Evolutionary conservation across 2,888 invertebrate genomes (phyloP).

Genomic region (Idaea aversata): DNA sequence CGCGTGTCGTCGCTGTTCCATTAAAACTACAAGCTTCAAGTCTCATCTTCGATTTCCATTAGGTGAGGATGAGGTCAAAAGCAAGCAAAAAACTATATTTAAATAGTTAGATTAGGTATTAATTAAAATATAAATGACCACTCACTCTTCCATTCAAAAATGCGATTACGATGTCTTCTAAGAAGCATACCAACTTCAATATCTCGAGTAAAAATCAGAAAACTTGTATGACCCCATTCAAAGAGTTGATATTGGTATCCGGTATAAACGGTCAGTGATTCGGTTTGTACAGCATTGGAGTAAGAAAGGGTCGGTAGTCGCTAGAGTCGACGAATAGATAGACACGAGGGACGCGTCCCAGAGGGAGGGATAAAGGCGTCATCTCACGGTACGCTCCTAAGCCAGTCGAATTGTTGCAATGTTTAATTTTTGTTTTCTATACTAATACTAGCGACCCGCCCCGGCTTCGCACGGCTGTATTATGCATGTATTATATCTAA

Average conservation of each 20-base stretch:
- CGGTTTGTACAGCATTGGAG: conserved; percentile 40
- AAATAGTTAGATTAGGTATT: not conserved
- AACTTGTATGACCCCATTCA: conserved; percentile 28
- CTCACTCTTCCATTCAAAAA: not conserved
- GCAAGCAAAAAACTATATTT: not conserved
- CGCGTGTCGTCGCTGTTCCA: no score
- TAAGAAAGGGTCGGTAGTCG: conserved; percentile 45
- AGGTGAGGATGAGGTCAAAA: not conserved
- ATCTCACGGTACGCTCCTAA: conserved; percentile 38
- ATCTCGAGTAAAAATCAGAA: conserved; percentile 19
- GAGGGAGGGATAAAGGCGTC: conserved; percentile 51
- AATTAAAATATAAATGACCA: not conserved
- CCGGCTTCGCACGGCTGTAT: no score
- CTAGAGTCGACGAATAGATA: conserved; percentile 40
- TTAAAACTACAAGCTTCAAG: no score
- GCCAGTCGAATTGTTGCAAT: not conserved
- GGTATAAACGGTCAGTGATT: conserved; percentile 32
- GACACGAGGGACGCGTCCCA: conserved; percentile 51
- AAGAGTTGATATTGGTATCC: conserved; percentile 26
- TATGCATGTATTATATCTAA: no score
- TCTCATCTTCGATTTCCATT: no score
- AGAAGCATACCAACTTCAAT: conserved; percentile 1
- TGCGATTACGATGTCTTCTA: not conserved
- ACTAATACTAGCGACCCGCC: no score
- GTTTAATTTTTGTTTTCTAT: not conserved